Evolutionary conservation across 53 echinoderm and acorn worm species (phyloP).

Genomic region (Hippasteria phrygiana): DNA sequence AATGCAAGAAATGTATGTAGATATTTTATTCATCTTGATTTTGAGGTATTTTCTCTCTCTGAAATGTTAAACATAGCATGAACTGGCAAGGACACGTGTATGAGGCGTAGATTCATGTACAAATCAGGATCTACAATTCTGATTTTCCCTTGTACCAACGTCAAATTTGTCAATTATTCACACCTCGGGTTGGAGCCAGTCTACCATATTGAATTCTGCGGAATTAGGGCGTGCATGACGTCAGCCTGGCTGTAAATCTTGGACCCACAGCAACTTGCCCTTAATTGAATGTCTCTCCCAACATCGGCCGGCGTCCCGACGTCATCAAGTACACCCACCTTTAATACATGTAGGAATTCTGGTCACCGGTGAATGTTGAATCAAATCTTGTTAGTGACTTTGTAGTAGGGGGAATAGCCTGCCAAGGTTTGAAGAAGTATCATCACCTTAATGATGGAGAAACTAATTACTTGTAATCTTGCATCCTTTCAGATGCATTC

Average conservation of each 20-base stretch:
- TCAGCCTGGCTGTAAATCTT: conserved; percentile 58
- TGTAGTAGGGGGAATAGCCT: conserved; percentile 10
- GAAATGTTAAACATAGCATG: background rate
- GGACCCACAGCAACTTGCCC: conserved; percentile 45
- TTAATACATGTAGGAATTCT: conserved; percentile 46
- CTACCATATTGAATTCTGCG: conserved; percentile 41
- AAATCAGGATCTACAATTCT: conserved; percentile 32
- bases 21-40: background rate
- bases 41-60: background rate
- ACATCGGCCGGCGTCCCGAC: conserved; percentile 53
- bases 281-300: conserved; percentile 56
- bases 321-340: conserved; percentile 47
- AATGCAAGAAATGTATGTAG: background rate
- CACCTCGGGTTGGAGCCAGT: conserved; percentile 42
- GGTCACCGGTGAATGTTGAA: conserved; percentile 60
- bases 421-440: conserved; percentile 4
- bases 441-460: background rate
- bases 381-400: conserved; percentile 24
- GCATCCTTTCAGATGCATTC: too few species aligned
- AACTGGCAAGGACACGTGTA: background rate
- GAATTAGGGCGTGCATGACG: conserved; percentile 64
- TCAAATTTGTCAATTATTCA: conserved; percentile 60
- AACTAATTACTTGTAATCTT: background rate
- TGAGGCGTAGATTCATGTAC: background rate
- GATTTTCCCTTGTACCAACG: conserved; percentile 49